A percentile compares a stretch with the other conserved stretches of the same genome.
Conservation (phyloP, 2,888 invertebrate genomes). For the Elysia crispata region DNA sequence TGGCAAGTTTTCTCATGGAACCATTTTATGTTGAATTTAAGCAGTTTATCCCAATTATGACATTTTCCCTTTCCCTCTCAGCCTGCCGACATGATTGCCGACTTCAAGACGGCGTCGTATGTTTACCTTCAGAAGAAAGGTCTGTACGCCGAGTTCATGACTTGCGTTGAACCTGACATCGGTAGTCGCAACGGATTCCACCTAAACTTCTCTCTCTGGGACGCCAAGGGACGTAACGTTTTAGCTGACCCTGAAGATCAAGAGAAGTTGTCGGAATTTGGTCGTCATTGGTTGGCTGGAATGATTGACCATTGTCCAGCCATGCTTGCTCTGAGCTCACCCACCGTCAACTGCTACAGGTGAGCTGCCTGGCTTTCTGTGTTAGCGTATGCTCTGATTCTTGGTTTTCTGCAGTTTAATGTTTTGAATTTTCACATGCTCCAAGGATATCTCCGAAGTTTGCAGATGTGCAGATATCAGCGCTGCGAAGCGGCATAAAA, state of each 20-base stretch:
- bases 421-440: too few species aligned
- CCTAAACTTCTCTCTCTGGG: constrained; percentile 43
- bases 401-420: too few species aligned
- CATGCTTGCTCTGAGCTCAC: constrained; percentile 48
- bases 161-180: constrained; percentile 3
- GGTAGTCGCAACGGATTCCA: constrained; percentile 43
- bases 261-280: constrained; percentile 31
- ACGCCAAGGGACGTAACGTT: constrained; percentile 26
- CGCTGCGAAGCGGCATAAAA: too few species aligned
- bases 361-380: neutral
- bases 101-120: too few species aligned
- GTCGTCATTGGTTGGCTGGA: constrained; percentile 53
- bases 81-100: too few species aligned
- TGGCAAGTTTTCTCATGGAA: too few species aligned
- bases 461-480: too few species aligned
- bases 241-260: constrained; percentile 39
- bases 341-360: constrained; percentile 53
- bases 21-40: too few species aligned
- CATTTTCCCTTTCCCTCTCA: too few species aligned
- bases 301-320: constrained; percentile 50
- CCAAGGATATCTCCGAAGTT: too few species aligned
- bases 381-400: too few species aligned
- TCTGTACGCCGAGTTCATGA: constrained; percentile 43
- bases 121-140: constrained; percentile 16
- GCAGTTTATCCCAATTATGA: too few species aligned